These are phyloP conservation scores for Seira sanloemensis DNA, from an alignment of 2,888 invertebrate genomes.

Conservation along the genomic window DNA sequence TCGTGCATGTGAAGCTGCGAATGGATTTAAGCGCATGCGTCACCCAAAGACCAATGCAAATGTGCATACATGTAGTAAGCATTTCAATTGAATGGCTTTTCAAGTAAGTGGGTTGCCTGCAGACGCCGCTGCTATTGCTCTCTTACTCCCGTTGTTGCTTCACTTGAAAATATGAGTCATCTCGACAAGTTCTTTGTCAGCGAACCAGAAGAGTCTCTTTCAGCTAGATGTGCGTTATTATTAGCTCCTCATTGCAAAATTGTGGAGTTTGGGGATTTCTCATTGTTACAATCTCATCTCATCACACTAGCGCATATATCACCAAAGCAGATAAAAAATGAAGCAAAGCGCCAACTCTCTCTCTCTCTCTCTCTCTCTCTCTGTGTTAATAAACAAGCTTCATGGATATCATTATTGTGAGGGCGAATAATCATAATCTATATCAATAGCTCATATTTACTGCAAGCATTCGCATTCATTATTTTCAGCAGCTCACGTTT, in stretches of 20 bases:
- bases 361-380: too few species aligned
- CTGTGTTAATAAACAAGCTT: too few species aligned
- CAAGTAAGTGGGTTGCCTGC: neutral
- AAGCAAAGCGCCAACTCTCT: too few species aligned
- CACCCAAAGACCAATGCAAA: slow-evolving; percentile 37
- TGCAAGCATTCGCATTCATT: too few species aligned
- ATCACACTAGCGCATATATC: too few species aligned
- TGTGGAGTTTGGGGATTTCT: neutral
- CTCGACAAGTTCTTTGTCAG: slow-evolving; percentile 57
- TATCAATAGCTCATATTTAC: too few species aligned
- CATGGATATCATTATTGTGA: too few species aligned
- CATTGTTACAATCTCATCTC: neutral
- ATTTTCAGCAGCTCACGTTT: neutral
- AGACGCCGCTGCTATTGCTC: neutral
- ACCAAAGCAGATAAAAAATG: too few species aligned
- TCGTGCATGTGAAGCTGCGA: slow-evolving; percentile 5
- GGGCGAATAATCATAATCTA: too few species aligned
- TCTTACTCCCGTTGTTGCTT: slow-evolving; percentile 37
- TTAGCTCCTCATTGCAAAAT: neutral
- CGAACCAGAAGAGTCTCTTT: slow-evolving; percentile 11
- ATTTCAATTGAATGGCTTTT: slow-evolving; percentile 25
- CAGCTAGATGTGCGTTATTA: slow-evolving; percentile 1
- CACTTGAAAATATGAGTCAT: slow-evolving; percentile 64
- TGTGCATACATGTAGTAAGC: neutral
- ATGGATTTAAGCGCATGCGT: slow-evolving; percentile 31